These are phyloP conservation scores for Crotalus viridis DNA, from an alignment of 2,113 vertebrate species.

Conservation along the genomic window DNA sequence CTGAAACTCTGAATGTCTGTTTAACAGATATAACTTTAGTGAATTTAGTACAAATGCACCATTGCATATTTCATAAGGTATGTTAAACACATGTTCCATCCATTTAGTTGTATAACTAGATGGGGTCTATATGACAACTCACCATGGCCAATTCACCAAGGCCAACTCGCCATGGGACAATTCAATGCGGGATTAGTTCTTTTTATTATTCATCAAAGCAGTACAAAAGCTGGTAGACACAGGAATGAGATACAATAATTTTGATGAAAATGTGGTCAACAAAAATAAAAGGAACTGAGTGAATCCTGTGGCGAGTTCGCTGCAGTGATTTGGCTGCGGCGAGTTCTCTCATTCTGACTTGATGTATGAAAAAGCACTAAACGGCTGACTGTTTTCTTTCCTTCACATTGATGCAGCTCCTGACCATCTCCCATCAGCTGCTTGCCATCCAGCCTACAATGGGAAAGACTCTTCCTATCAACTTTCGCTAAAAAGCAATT, in stretches of 20 bases:
- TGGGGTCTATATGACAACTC: not conserved
- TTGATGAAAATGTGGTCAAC: not conserved
- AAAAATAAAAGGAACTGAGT: not conserved
- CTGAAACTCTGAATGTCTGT: not conserved
- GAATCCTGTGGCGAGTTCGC: not conserved
- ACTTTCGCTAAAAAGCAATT: constrained; percentile 67
- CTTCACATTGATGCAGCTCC: constrained; percentile 54
- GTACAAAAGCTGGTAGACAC: not conserved
- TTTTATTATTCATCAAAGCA: not conserved
- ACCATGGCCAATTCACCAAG: not conserved
- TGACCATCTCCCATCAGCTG: constrained; percentile 65
- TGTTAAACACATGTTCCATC: constrained; percentile 9
- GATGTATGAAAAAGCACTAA: not conserved
- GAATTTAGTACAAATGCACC: not conserved
- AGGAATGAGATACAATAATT: not conserved
- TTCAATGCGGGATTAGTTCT: not conserved
- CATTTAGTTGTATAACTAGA: not conserved
- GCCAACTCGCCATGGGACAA: not conserved
- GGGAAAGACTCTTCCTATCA: constrained; percentile 77
- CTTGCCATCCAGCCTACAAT: constrained; percentile 70
- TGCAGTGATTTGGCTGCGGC: not conserved
- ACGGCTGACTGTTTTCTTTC: not conserved
- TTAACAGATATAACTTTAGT: not conserved
- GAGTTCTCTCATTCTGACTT: not conserved
- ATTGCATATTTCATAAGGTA: not conserved